These are phyloP conservation scores for Sylvia atricapilla DNA, from an alignment of 2,113 vertebrate species.

Conservation along the genomic window DNA sequence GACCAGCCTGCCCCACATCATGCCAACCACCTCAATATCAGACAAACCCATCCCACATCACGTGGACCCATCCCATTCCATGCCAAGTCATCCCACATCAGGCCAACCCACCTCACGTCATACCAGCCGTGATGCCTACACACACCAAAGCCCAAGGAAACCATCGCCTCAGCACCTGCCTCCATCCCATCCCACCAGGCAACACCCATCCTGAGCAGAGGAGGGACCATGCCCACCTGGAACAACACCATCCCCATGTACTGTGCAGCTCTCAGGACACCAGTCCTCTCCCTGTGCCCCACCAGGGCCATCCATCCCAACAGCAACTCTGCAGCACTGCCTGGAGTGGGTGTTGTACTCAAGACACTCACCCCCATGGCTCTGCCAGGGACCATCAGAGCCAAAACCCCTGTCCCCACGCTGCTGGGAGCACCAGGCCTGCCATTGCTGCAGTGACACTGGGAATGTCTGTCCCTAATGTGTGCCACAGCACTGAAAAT, in stretches of 20 bases:
- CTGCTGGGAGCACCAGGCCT: rapidly evolving
- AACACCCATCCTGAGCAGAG: not conserved
- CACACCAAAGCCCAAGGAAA: rapidly evolving
- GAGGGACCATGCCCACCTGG: not conserved
- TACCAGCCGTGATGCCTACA: too few relatives aligned
- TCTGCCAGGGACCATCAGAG: rapidly evolving
- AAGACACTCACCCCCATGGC: not conserved
- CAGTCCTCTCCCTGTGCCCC: not conserved
- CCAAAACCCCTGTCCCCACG: rapidly evolving
- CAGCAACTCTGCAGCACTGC: not conserved
- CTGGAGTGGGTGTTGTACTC: rapidly evolving
- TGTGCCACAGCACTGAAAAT: not conserved
- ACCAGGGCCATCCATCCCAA: not conserved
- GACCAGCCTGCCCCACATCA: too few relatives aligned
- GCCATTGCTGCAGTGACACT: not conserved
- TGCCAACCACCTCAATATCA: not conserved
- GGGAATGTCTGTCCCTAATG: not conserved
- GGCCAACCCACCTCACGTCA: not conserved
- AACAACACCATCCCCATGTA: not conserved
- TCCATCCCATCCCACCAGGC: not conserved
- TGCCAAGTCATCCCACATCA: not conserved
- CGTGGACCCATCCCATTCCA: not conserved
- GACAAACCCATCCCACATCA: not conserved
- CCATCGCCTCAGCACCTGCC: not conserved
- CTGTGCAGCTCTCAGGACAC: rapidly evolving